A percentile compares a stretch with the other conserved stretches of the same genome.
phyloP scores from a whole-genome alignment of 1,140 invertebrate species.

The Tribolium castaneum region DNA sequence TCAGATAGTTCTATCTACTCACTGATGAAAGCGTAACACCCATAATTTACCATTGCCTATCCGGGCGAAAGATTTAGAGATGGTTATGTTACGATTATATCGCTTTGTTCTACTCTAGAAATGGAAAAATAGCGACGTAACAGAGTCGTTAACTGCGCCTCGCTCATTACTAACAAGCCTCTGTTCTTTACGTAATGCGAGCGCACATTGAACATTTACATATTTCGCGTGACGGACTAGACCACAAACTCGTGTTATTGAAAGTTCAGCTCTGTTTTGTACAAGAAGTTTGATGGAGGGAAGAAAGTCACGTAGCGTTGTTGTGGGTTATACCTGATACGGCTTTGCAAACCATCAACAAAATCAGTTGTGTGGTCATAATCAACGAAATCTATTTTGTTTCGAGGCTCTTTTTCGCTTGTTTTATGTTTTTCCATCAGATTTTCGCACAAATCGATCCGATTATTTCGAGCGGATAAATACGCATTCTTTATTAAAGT shows the following conservation, averaged over 20 bases:
- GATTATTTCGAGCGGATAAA: neutral
- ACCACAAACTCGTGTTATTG: too few relatives aligned
- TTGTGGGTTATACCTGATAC: slow-evolving; percentile 19
- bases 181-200: too few relatives aligned
- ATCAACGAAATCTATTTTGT: slow-evolving; percentile 6
- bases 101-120: neutral
- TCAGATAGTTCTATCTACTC: slow-evolving; percentile 16
- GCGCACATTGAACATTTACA: too few relatives aligned
- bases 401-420: neutral
- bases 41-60: slow-evolving; percentile 20
- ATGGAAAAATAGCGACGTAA: neutral
- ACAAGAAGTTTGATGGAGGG: neutral
- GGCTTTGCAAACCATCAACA: neutral
- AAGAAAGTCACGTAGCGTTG: slow-evolving; percentile 12
- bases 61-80: neutral
- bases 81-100: neutral
- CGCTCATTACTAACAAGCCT: neutral
- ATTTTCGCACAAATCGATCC: slow-evolving; percentile 5
- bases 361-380: slow-evolving; percentile 19
- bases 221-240: too few relatives aligned
- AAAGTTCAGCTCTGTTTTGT: neutral
- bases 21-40: slow-evolving; percentile 4
- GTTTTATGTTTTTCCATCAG: slow-evolving; percentile 18
- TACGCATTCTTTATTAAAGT: slow-evolving; percentile 6
- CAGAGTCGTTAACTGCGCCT: neutral